phyloP scores from a whole-genome alignment of 2,113 vertebrate species.

The Leiothrix lutea region DNA sequence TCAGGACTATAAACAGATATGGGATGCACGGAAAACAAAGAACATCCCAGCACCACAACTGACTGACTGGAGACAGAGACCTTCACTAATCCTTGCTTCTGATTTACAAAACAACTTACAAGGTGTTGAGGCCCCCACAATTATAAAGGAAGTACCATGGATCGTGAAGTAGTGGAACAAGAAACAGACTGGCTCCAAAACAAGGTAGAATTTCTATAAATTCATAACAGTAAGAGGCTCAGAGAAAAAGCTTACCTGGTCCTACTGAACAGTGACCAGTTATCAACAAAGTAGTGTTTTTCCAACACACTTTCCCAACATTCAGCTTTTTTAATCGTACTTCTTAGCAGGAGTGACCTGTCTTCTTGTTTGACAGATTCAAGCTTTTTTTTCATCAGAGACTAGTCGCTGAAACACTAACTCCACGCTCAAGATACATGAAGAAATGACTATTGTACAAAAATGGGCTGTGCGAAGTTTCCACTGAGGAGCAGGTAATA shows the following conservation, averaged over 20 bases:
- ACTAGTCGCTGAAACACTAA: neutral
- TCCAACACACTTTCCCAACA: neutral
- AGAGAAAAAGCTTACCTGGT: neutral
- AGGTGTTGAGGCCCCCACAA: neutral
- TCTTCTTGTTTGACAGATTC: neutral
- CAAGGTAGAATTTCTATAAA: neutral
- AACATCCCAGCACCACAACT: neutral
- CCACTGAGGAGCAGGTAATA: neutral
- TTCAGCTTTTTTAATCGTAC: neutral
- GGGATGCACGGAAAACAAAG: neutral
- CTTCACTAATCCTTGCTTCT: neutral
- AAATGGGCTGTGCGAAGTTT: neutral
- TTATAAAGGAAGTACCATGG: slow-evolving; percentile 43
- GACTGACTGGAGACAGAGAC: neutral
- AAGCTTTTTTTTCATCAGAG: neutral
- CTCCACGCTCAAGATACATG: neutral
- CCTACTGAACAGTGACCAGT: neutral
- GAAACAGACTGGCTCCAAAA: neutral
- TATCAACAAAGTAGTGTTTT: neutral
- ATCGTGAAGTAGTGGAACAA: neutral
- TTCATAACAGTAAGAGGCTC: neutral
- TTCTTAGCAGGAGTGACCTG: neutral
- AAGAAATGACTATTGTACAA: neutral
- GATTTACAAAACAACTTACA: neutral
- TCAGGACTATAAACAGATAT: neutral